phyloP scores from a whole-genome alignment of 2,888 invertebrate species.

The Blastobasis adustella region DNA sequence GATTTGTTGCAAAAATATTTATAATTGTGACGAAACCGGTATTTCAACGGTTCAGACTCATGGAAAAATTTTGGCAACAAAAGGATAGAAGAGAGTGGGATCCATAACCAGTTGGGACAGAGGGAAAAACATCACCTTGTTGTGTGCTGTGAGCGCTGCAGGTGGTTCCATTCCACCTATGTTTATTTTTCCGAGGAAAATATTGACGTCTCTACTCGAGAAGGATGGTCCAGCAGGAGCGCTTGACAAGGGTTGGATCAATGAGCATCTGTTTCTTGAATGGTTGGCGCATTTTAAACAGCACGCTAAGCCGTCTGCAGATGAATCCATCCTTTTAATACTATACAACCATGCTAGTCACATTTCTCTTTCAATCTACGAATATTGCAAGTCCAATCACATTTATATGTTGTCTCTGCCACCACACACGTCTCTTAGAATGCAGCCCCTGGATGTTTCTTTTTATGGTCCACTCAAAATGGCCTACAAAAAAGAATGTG shows the following conservation, averaged over 20 bases:
- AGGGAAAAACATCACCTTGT: conserved; percentile 36
- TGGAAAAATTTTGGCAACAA: conserved; percentile 36
- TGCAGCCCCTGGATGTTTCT: conserved; percentile 22
- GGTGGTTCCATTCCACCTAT: conserved; percentile 3
- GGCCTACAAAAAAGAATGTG: conserved; percentile 7
- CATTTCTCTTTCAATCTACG: conserved; percentile 17
- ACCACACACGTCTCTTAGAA: conserved; percentile 20
- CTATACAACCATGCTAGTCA: conserved; percentile 28
- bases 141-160: conserved; percentile 3
- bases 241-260: conserved; percentile 20
- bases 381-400: conserved; percentile 18
- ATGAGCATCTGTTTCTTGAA: conserved; percentile 16
- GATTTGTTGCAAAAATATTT: conserved; percentile 28
- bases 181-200: conserved; percentile 27
- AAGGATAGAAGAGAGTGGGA: conserved; percentile 45
- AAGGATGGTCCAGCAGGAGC: conserved; percentile 37
- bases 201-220: conserved; percentile 32
- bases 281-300: conserved; percentile 16
- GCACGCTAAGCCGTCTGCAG: conserved; percentile 14
- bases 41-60: conserved; percentile 43
- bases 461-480: conserved; percentile 12
- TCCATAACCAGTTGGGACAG: conserved; percentile 42
- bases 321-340: conserved; percentile 21
- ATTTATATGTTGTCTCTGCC: conserved; percentile 19
- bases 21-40: conserved; percentile 50